These are phyloP conservation scores for Morpho deidamia DNA, from an alignment of 2,888 invertebrate species.

Conservation along the genomic window DNA sequence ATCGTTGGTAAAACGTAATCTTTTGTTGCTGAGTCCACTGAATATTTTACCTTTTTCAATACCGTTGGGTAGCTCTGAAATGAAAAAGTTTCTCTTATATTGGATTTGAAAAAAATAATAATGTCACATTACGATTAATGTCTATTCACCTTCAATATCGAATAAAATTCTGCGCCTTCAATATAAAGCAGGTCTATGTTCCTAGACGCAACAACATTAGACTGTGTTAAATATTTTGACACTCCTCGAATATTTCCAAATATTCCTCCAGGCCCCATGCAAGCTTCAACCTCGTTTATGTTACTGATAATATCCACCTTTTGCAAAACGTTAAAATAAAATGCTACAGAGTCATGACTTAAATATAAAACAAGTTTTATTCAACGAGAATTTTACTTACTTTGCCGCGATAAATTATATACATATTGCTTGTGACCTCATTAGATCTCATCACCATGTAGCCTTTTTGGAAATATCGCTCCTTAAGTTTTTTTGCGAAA, in stretches of 20 bases:
- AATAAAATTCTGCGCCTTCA: slow-evolving; percentile 63
- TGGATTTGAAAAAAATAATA: background rate
- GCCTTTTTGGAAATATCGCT: slow-evolving; percentile 65
- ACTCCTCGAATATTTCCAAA: slow-evolving; percentile 70
- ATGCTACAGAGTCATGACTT: background rate
- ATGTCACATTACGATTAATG: background rate
- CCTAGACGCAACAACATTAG: slow-evolving; percentile 64
- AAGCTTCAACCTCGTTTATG: slow-evolving; percentile 63
- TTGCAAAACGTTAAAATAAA: slow-evolving; percentile 10
- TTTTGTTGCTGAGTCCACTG: slow-evolving; percentile 54
- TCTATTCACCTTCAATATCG: slow-evolving; percentile 53
- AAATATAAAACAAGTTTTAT: slow-evolving; percentile 4
- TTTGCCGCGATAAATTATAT: slow-evolving; percentile 70
- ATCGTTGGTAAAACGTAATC: slow-evolving; percentile 69
- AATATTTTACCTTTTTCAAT: slow-evolving; percentile 56
- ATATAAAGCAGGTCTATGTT: slow-evolving; percentile 71
- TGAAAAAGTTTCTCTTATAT: background rate
- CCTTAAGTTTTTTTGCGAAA: slow-evolving; percentile 66
- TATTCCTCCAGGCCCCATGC: slow-evolving; percentile 73
- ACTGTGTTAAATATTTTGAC: slow-evolving; percentile 54
- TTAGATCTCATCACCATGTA: slow-evolving; percentile 63
- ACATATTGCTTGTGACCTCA: slow-evolving; percentile 62
- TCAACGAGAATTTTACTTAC: slow-evolving; percentile 33
- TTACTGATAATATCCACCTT: slow-evolving; percentile 64
- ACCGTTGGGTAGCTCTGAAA: slow-evolving; percentile 70